Evolutionary conservation across 1,140 invertebrate species (phyloP).

Genomic region (Belonocnema kinseyi): DNA sequence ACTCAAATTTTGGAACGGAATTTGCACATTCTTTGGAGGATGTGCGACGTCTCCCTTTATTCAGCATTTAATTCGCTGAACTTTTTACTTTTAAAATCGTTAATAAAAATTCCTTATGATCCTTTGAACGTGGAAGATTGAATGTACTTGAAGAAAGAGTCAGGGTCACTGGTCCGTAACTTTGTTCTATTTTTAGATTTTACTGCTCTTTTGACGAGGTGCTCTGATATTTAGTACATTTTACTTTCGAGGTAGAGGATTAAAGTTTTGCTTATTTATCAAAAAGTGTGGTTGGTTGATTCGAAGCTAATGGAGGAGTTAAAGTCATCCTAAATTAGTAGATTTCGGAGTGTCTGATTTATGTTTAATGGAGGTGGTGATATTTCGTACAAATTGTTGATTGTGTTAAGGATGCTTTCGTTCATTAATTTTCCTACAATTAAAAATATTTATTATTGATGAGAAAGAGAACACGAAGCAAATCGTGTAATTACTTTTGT

Average conservation of each 20-base stretch:
- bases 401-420: background rate
- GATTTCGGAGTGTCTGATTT: background rate
- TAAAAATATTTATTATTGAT: too few relatives aligned
- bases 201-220: conserved; percentile 20
- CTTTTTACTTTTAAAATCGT: background rate
- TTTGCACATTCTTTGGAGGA: background rate
- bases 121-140: conserved; percentile 8
- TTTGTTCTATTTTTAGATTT: conserved; percentile 32
- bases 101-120: background rate
- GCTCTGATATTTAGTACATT: conserved; percentile 29
- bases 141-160: conserved; percentile 19
- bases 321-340: background rate
- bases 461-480: too few relatives aligned
- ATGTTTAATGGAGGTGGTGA: background rate
- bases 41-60: background rate
- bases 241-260: conserved; percentile 34
- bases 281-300: background rate
- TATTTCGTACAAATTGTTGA: background rate
- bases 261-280: conserved; percentile 34
- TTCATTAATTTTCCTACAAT: too few relatives aligned
- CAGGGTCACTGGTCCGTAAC: conserved; percentile 33
- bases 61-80: background rate
- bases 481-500: too few relatives aligned
- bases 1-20: conserved; percentile 14
- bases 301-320: background rate